These are phyloP conservation scores for Drosophila neocordata DNA, from an alignment of 1,140 invertebrate species.

Conservation along the genomic window DNA sequence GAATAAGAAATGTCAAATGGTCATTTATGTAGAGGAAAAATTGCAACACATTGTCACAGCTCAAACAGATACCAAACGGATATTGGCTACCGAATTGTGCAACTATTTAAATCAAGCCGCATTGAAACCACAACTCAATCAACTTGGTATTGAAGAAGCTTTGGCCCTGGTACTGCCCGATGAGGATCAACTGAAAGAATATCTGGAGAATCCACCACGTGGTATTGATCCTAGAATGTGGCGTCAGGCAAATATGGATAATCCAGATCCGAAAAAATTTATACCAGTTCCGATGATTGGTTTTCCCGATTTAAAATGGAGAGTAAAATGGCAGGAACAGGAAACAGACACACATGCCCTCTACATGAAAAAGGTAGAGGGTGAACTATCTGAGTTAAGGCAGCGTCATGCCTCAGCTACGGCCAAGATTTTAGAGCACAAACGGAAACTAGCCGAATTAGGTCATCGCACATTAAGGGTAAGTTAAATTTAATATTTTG, in stretches of 20 bases:
- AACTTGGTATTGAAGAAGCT: conserved; percentile 87
- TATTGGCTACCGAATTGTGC: conserved; percentile 89
- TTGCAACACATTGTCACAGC: conserved; percentile 84
- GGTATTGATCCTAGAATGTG: conserved; percentile 91
- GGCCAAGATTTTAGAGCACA: conserved; percentile 89
- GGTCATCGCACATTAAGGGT: conserved; percentile 91
- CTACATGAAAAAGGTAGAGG: conserved; percentile 89
- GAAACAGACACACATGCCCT: conserved; percentile 91
- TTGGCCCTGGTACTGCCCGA: conserved; percentile 87
- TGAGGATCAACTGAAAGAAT: conserved; percentile 91
- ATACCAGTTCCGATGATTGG: conserved; percentile 97
- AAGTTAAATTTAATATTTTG: conserved; percentile 35
- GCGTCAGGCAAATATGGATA: conserved; percentile 96
- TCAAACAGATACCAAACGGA: conserved; percentile 85
- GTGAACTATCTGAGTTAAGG: conserved; percentile 90
- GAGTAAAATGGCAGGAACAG: conserved; percentile 92
- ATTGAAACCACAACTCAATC: conserved; percentile 88
- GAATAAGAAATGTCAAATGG: conserved; percentile 90
- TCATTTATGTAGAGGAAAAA: conserved; percentile 92
- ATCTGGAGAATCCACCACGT: conserved; percentile 92
- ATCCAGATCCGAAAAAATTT: conserved; percentile 94
- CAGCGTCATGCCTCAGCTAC: conserved; percentile 88
- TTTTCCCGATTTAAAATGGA: conserved; percentile 89
- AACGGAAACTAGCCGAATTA: conserved; percentile 89
- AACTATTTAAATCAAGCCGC: conserved; percentile 87